These are phyloP conservation scores for Drosophila nannoptera DNA, from an alignment of 1,140 invertebrate genomes.

Conservation along the genomic window DNA sequence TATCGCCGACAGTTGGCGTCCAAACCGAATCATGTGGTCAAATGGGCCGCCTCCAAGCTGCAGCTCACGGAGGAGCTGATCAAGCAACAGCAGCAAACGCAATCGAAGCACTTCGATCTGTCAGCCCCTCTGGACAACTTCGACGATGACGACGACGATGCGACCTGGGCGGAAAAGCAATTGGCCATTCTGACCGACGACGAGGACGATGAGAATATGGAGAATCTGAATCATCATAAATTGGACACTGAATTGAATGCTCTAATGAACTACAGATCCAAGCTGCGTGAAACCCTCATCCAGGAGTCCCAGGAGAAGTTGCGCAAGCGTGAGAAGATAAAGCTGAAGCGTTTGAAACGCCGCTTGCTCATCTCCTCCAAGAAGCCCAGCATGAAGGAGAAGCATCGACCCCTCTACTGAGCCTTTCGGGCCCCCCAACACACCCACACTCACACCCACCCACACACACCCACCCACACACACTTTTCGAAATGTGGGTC, in stretches of 20 bases:
- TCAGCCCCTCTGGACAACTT: no score
- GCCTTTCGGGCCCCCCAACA: neutral
- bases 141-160: slow-evolving; percentile 2
- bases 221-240: slow-evolving; percentile 23
- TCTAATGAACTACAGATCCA: slow-evolving; percentile 44
- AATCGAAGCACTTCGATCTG: neutral
- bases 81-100: slow-evolving; percentile 23
- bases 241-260: slow-evolving; percentile 31
- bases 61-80: slow-evolving; percentile 66
- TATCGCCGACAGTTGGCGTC: slow-evolving; percentile 59
- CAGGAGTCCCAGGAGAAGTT: slow-evolving; percentile 58
- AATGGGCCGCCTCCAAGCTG: slow-evolving; percentile 65
- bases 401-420: slow-evolving; percentile 17
- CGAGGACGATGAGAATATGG: slow-evolving; percentile 37
- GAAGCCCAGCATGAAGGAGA: slow-evolving; percentile 65
- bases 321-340: slow-evolving; percentile 51
- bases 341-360: slow-evolving; percentile 58
- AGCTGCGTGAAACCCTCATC: slow-evolving; percentile 49
- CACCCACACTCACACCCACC: neutral
- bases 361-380: slow-evolving; percentile 66
- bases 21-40: slow-evolving; percentile 59
- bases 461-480: no score
- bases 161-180: slow-evolving; percentile 47
- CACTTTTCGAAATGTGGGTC: no score
- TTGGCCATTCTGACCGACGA: slow-evolving; percentile 40